phyloP scores from a whole-genome alignment of 2,797 vertebrate genomes.

The Ctenochaetus hawaiiensis region DNA sequence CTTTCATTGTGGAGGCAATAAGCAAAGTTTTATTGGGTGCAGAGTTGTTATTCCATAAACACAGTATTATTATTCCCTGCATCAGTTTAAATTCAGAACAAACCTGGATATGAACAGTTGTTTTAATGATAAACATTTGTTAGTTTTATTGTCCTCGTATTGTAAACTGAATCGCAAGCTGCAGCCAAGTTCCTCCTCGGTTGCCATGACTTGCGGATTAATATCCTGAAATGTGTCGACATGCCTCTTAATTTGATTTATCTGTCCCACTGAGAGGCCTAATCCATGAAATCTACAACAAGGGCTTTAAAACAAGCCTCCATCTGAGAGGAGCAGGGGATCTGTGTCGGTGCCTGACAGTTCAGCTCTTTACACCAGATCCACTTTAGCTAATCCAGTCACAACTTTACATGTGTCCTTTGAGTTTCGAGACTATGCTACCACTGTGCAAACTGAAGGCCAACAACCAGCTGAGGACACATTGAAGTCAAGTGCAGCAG shows the following conservation, averaged over 20 bases:
- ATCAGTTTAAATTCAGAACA: not conserved
- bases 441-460: constrained; percentile 32
- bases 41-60: not conserved
- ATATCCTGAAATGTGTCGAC: constrained; percentile 58
- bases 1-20: not conserved
- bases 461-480: constrained; percentile 16
- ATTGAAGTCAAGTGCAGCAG: constrained; percentile 20
- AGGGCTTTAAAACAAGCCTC: constrained; percentile 62
- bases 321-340: constrained; percentile 52
- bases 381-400: constrained; percentile 57
- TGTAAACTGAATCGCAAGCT: constrained; percentile 28
- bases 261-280: constrained; percentile 63
- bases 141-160: constrained; percentile 31
- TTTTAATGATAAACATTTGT: constrained; percentile 17
- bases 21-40: constrained; percentile 4
- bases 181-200: constrained; percentile 45
- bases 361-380: constrained; percentile 45
- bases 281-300: constrained; percentile 77
- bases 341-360: constrained; percentile 59
- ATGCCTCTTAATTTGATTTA: constrained; percentile 72
- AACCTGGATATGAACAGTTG: constrained; percentile 1
- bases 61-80: not conserved
- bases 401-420: constrained; percentile 54
- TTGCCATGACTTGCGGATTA: constrained; percentile 42
- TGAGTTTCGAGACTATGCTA: constrained; percentile 37